phyloP scores from a whole-genome alignment of 1,140 invertebrate species.

The Pantala flavescens region DNA sequence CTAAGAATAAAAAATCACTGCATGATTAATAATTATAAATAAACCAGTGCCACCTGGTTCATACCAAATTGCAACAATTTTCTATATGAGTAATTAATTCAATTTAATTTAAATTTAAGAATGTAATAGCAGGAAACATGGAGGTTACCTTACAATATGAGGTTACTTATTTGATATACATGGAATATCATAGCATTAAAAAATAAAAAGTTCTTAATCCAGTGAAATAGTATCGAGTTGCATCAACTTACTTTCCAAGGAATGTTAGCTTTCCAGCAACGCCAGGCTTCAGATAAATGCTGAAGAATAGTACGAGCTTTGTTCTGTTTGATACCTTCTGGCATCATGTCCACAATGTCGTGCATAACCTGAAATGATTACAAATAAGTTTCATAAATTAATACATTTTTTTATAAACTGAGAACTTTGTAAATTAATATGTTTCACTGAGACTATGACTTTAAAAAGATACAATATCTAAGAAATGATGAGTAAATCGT shows the following conservation, averaged over 20 bases:
- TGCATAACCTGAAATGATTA: conserved; percentile 66
- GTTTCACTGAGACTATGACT: no score
- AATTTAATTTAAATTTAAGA: conserved; percentile 15
- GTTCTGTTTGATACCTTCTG: conserved; percentile 99
- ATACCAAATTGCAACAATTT: conserved; percentile 15
- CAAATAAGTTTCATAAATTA: not conserved
- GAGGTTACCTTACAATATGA: no score
- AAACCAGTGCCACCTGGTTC: not conserved
- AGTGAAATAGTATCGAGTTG: no score
- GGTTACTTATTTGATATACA: no score
- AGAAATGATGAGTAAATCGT: no score
- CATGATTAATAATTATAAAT: not conserved
- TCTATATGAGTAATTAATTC: conserved; percentile 14
- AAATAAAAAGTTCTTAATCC: no score
- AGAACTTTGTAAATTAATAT: no score
- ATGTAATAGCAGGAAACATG: no score
- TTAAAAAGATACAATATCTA: no score
- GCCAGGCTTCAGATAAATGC: conserved; percentile 97
- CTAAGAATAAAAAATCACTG: conserved; percentile 28
- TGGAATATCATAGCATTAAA: no score
- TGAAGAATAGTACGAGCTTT: conserved; percentile 98
- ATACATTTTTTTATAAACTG: no score
- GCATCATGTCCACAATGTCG: conserved; percentile 99
- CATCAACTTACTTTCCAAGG: conserved; percentile 80
- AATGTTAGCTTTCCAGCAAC: conserved; percentile 99